These are phyloP conservation scores for Aldabrachelys gigantea DNA, from an alignment of 2,113 vertebrate species.

Conservation along the genomic window DNA sequence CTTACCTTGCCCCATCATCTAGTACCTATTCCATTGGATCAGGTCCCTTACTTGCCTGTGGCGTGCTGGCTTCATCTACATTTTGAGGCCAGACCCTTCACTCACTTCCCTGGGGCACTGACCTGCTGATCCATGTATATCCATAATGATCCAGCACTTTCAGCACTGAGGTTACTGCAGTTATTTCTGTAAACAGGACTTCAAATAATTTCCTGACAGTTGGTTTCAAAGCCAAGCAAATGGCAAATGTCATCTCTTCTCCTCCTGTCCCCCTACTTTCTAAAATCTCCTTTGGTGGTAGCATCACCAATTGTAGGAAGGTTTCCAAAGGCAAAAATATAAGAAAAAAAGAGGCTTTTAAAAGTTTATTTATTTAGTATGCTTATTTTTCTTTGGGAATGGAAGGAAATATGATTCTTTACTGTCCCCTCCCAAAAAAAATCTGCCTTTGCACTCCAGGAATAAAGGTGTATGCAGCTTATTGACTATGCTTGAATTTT, in stretches of 20 bases:
- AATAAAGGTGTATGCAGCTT: slow-evolving; percentile 35
- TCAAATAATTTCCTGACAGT: slow-evolving; percentile 70
- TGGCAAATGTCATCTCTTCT: slow-evolving; percentile 65
- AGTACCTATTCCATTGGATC: background rate
- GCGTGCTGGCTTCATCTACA: background rate
- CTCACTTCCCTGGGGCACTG: background rate
- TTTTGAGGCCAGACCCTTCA: slow-evolving; percentile 8
- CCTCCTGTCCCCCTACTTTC: background rate
- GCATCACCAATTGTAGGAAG: slow-evolving; percentile 56
- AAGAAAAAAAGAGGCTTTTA: slow-evolving; percentile 51
- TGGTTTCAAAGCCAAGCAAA: slow-evolving; percentile 69
- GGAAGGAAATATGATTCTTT: slow-evolving; percentile 16
- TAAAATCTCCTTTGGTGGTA: slow-evolving; percentile 80
- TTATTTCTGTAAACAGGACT: slow-evolving; percentile 64
- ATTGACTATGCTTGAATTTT: background rate
- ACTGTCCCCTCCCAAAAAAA: background rate
- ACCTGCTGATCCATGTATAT: slow-evolving; percentile 16
- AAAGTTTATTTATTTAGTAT: slow-evolving; percentile 10
- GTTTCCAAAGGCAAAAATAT: slow-evolving; percentile 34
- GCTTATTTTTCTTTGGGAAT: slow-evolving; percentile 35
- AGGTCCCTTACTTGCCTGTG: background rate
- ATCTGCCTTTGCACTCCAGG: slow-evolving; percentile 56
- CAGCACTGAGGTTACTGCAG: slow-evolving; percentile 54
- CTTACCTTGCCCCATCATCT: background rate
- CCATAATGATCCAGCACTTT: slow-evolving; percentile 47